Evolutionary conservation across 2,113 vertebrate species (phyloP), one percentile per base, ranked within the genome.

Genomic region (Leptosomus discolor): DNA sequence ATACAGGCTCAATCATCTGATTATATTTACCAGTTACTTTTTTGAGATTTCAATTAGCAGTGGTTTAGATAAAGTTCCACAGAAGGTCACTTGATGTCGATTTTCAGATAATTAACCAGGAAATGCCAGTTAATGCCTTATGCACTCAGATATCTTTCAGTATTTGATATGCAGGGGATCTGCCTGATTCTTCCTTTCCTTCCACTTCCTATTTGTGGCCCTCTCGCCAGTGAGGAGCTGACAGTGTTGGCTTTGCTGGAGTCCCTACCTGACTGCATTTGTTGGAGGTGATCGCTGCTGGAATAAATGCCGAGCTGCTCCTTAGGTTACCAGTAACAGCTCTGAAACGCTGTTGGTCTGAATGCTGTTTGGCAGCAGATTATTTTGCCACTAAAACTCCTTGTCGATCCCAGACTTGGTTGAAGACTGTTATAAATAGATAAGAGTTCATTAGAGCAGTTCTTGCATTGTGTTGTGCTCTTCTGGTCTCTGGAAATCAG

Each of bases 101-200:
- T 0, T 1, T 46, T 74, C 23, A 26, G 76, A 29, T 87, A 43
- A 80, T 61, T 43, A 83, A 63, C 27, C 26, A 15, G 83, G 68
- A 92, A 30, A 39, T 48, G 39, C 50, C 60, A 22, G 36, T 41
- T 85, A 11, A 22, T 85, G 30, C 41, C 56, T 64, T 3, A 0
- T 0, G 6, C 16, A 4, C 39, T 56, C 1, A 0, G 34, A 10
- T 0, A 0, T 13, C 26, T 90, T 61, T 46, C 53, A 1, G 36
- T 16, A 50, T 23, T 32, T 24, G 37, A 12, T 9, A 8, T 0
- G 1, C 22, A 9, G 50, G 43, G 71, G 34, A 12, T 48, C 50
- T 86, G 27, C 39, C 75, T 11, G 12, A 10, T 56, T 50, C 34
- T 69, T 41, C 24, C 57, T 65, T 32, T 45, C 32, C 65, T 65